A percentile compares a stretch with the other conserved stretches of the same genome.
These are phyloP conservation scores for Nomada lathburiana DNA, from an alignment of 2,888 invertebrate species.

Conservation along the genomic window DNA sequence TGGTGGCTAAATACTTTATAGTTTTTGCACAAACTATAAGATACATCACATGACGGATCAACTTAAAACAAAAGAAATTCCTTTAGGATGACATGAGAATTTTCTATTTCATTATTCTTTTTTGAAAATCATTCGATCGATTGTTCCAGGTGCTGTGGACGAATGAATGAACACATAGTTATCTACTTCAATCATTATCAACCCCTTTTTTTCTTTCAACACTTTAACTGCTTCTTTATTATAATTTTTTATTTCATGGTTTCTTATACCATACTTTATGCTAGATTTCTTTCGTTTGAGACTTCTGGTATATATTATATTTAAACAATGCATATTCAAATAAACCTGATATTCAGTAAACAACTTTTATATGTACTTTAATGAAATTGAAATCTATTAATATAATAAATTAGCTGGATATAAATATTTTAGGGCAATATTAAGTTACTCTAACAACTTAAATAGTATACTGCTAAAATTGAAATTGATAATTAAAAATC, in stretches of 20 bases:
- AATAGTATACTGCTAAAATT: background rate
- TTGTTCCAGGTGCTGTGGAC: constrained; percentile 64
- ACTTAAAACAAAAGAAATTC: constrained; percentile 9
- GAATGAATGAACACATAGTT: constrained; percentile 60
- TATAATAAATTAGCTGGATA: background rate
- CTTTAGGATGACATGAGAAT: constrained; percentile 13
- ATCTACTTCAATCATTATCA: constrained; percentile 44
- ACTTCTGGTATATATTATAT: constrained; percentile 21
- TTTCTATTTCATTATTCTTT: constrained; percentile 14
- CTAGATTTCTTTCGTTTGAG: constrained; percentile 7
- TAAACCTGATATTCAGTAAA: background rate
- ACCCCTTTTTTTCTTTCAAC: constrained; percentile 37
- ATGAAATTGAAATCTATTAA: constrained; percentile 10
- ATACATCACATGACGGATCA: constrained; percentile 26
- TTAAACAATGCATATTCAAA: constrained; percentile 42
- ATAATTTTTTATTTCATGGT: constrained; percentile 24
- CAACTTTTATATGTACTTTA: background rate
- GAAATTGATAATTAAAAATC: background rate
- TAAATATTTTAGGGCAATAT: constrained; percentile 17
- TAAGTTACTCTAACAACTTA: background rate
- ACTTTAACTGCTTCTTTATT: constrained; percentile 48
- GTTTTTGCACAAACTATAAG: constrained; percentile 38
- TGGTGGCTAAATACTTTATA: constrained; percentile 48
- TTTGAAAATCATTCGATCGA: constrained; percentile 52
- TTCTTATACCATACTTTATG: constrained; percentile 51